These are phyloP conservation scores for Malacoctenus gilli DNA, from an alignment of 2,797 vertebrate species.

Conservation along the genomic window DNA sequence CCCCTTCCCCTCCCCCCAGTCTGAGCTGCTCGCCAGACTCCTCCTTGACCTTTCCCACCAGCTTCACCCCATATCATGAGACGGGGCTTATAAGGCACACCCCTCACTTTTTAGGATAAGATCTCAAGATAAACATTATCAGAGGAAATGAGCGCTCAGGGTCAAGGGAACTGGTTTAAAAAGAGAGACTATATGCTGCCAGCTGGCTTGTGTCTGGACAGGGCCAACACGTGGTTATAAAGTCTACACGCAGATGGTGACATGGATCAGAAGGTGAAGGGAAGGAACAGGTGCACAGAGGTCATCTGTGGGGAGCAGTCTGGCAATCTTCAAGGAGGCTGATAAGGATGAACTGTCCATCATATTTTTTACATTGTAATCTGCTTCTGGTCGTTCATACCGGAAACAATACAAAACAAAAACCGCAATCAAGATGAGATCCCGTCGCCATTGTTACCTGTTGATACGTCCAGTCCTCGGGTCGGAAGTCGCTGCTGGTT, in stretches of 20 bases:
- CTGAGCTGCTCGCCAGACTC: constrained; percentile 29
- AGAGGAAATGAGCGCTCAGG: not conserved
- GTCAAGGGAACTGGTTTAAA: constrained; percentile 25
- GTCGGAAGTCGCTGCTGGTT: constrained; percentile 89
- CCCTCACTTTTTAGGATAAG: not conserved
- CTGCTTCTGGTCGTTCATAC: too few species aligned
- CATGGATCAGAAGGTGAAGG: constrained; percentile 55
- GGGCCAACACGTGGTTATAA: constrained; percentile 38
- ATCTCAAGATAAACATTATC: not conserved
- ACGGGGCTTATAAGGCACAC: too few species aligned
- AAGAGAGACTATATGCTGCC: constrained; percentile 19
- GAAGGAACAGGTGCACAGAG: constrained; percentile 41
- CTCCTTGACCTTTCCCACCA: constrained; percentile 19
- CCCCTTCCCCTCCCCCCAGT: constrained; percentile 45
- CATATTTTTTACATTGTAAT: too few species aligned
- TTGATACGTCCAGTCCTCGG: constrained; percentile 90
- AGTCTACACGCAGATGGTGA: constrained; percentile 68
- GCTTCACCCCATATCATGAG: constrained; percentile 30
- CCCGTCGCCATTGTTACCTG: constrained; percentile 78
- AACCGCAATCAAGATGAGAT: too few species aligned
- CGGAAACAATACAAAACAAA: too few species aligned
- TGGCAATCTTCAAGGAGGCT: too few species aligned
- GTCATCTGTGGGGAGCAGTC: constrained; percentile 9
- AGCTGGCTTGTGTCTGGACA: constrained; percentile 47
- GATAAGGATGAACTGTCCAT: too few species aligned